Evolutionary conservation across 2,797 vertebrate species (phyloP), one percentile per base, ranked within the genome.

Genomic region (Todus mexicanus): DNA sequence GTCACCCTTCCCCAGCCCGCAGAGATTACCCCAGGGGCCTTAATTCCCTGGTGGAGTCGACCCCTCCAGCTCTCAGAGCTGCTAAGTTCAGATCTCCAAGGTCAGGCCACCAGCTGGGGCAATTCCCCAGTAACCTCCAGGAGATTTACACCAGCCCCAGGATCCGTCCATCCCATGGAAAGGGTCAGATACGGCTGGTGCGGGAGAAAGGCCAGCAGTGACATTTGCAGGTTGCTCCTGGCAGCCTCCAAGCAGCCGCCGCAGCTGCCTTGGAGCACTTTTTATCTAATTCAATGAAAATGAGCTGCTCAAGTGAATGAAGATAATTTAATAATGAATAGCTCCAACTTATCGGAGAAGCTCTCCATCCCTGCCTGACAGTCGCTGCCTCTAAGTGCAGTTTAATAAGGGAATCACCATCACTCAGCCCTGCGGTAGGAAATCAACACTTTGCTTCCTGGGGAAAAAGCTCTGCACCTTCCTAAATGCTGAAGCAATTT

Each of bases 291-390:
- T 96, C 94, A 91, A 87, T 76, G 78, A 94, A 95, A 95, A 95
- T 75, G 65, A 96, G 96, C 92, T 94, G 92, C 95, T 90, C 51
- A 37, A 96, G 92, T 95, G 93, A 96, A 97, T 93, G 87, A 94
- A 93, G 92, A 93, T 86, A 95, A 97, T 95, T 97, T 97, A 97
- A 97, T 97, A 96, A 93, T 96, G 95, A 95, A 88, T 95, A 96
- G 95, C 94, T 96, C 93, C 86, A 96, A 96, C 92, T 95, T 96
- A 97, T 96, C 70, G 43, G 95, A 96, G 95, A 96, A 92, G 81
- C 90, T 96, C 91, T 97, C 93, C 83, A 90, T 95, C 86, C 73
- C 93, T 89, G 94, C 91, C 89, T 96, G 91, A 92, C 95, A 96
- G 95, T 68, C 19, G n/a, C 92, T 96, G 90, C 87, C 93, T 97